Evolutionary conservation across 2,113 vertebrate genomes (phyloP), one percentile per base, ranked within the genome.

Genomic region (Daubentonia madagascariensis): DNA sequence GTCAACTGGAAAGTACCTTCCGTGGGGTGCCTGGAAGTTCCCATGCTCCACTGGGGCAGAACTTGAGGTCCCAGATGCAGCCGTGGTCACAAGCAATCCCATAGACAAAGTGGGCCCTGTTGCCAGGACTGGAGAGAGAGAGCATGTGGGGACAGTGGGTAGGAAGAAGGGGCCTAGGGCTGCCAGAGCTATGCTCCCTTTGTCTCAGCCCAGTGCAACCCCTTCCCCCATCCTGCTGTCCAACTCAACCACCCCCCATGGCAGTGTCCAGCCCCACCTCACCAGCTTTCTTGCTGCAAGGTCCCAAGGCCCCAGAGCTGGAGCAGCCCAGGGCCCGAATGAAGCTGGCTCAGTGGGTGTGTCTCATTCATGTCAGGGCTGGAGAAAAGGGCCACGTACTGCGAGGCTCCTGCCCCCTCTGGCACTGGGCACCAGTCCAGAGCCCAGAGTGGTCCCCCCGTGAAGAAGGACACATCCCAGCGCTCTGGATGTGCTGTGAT

Each of bases 11-110:
- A 97, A 72, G 85, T 97, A 99, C 99, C 99, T 99, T 99, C 85
- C 99, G 99, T 97, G 83, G 96, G 11, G 98, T 94, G 95, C 92
- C 80, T 43, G 99, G 99, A 0, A 98, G 99, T 96, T 99, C 99
- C 99, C 99, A 99, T 68, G 99, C 99, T 14, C 99, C 99, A 0
- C 99, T 99, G 35, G 99, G 99, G 98, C 99, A 99, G 99, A 99
- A 99, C 98, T 99, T 99, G 94, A 99, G 97, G 79, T 99, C 98
- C 99, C 99, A 99, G 94, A 99, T 97, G 14, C 99, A 99, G 91
- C 99, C 99, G 0, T 99, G 98, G 96, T 99, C 99, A 59, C 99
- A 97, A 32, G 99, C 99, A 45, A 99, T 79, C 30, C 99, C 99
- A 0, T 99, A 99, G 10, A 99, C 99, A 97, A 99, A 97, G 22